Conservation (phyloP, 2,888 invertebrate genomes). For the Mellilla xanthometata region DNA sequence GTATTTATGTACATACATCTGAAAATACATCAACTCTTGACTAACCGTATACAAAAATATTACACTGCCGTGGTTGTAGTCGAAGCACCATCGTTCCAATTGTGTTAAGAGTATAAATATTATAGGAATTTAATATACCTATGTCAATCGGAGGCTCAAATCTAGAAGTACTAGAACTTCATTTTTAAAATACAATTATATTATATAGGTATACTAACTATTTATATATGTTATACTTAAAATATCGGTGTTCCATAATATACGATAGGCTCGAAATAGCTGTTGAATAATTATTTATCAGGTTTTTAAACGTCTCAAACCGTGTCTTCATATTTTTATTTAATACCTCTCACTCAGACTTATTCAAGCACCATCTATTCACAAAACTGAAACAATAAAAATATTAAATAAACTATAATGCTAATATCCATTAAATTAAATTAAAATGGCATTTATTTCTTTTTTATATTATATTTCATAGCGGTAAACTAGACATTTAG, state of each 20-base stretch:
- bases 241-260: conserved; percentile 12
- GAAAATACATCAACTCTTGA: background rate
- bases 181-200: conserved; percentile 10
- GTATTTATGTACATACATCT: background rate
- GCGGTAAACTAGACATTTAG: too few species aligned
- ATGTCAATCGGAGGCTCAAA: conserved; percentile 23
- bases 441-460: too few species aligned
- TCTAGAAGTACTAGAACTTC: conserved; percentile 14
- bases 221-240: background rate
- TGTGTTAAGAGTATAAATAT: conserved; percentile 8
- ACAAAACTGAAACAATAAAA: too few species aligned
- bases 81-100: conserved; percentile 9
- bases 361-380: too few species aligned
- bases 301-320: too few species aligned
- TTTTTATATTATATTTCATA: too few species aligned
- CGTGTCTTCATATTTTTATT: too few species aligned
- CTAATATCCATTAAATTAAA: too few species aligned
- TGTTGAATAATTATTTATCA: too few species aligned
- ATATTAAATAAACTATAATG: too few species aligned
- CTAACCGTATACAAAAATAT: conserved; percentile 1
- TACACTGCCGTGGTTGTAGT: conserved; percentile 21
- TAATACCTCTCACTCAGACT: too few species aligned
- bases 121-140: conserved; percentile 15
- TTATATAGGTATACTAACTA: too few species aligned
- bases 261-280: conserved; percentile 1